Percentiles rank a stretch among this genome's conserved stretches.
Evolutionary conservation across 2,113 vertebrate genomes (phyloP).

Genomic region (Eolophus roseicapilla): DNA sequence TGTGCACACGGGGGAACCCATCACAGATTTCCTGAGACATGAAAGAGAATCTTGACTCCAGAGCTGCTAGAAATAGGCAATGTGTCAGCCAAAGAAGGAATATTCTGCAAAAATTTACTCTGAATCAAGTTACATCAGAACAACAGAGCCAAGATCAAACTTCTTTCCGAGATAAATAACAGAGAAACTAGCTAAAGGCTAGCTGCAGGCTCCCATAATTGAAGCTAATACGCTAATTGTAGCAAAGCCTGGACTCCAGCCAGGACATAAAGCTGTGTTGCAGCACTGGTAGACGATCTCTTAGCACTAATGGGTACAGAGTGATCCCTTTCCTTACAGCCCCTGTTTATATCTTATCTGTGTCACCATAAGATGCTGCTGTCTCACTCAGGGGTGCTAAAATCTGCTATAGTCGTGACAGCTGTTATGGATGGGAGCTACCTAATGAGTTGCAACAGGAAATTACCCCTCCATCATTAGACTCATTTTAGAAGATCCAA

Average conservation of each 20-base stretch:
- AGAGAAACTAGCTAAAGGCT: not conserved
- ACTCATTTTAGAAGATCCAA: not conserved
- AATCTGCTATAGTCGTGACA: not conserved
- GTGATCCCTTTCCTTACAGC: not conserved
- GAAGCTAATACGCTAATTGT: conserved; percentile 3
- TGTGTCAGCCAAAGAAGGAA: not conserved
- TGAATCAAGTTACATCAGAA: not conserved
- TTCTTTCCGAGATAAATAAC: not conserved
- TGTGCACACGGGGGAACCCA: not conserved
- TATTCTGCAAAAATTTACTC: not conserved
- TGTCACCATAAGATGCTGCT: not conserved
- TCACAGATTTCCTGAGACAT: not conserved
- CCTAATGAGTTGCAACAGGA: not conserved
- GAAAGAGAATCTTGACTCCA: not conserved
- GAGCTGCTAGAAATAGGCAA: not conserved
- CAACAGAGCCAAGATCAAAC: not conserved
- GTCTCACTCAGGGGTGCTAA: not conserved
- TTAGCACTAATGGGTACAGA: not conserved
- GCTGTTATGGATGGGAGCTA: not conserved
- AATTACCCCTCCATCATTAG: not conserved
- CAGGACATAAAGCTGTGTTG: not conserved
- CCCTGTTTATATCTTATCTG: not conserved
- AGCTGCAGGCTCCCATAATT: conserved; percentile 5
- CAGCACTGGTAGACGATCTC: not conserved
- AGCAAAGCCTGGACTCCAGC: conserved; percentile 5